Base-by-base conservation (phyloP, 2,888 invertebrate genomes). In the Hydropsyche betteni region DNA sequence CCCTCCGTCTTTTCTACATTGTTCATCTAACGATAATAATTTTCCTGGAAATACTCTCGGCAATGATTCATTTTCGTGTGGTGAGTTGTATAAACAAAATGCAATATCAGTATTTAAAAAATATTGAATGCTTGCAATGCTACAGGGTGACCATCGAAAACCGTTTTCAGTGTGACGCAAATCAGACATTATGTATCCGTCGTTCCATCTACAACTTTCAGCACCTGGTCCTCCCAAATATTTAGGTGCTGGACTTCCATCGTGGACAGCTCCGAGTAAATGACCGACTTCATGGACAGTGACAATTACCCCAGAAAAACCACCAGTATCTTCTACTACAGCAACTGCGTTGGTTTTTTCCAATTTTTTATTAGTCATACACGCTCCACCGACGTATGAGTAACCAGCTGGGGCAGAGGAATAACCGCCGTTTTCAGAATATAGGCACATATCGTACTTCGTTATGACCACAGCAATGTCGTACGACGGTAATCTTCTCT, bases 231-330 rank as follows among this genome's bases (percentile, higher is more conserved):
- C 97, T 68, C 97, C 97, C 68, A 97, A 89, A 84, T 97, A 97
- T 61, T 95, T 95, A 5, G 97, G 97, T 55, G 97, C 96, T 2
- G 97, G 96, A 80, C 96, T 96, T 70, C 97, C 97, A 83, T 97
- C 97, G 84, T 97, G 97, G n/a, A 97, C 97, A 81, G 97, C 96
- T 78, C 97, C 97, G 83, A 97, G 85, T 84, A 97, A 90, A 89
- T 97, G 97, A 81, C 97, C 97, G 81, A 97, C 96, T 93, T 97
- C 97, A 84, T 97, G 97, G 80, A 97, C 97, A 76, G 97, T 97
- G 1, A 97, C 97, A 82, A 97, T 97, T 83, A 97, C 97, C 79
- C 97, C 97, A 81, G 96, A 96, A 88, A 97, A 97, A 80, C 97
- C 97, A 80, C 97, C 97, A 52, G 97, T 97, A 84, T 97, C 97